phyloP scores from a whole-genome alignment of 1,140 invertebrate species.

The Drosophila sulfurigaster region DNA sequence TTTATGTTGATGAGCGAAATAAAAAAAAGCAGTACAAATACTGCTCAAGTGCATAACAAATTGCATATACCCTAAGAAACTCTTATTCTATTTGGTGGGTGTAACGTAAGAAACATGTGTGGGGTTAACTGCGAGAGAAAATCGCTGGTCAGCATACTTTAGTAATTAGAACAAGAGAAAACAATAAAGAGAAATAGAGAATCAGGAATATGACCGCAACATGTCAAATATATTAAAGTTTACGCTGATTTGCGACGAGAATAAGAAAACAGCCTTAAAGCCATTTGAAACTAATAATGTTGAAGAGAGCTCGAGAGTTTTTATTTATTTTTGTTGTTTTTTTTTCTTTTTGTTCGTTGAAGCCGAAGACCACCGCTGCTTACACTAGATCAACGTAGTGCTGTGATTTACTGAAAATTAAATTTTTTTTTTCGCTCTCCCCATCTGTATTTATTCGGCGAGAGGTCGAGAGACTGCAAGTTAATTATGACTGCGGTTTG shows the following conservation, averaged over 20 bases:
- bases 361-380: slow-evolving; percentile 53
- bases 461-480: slow-evolving; percentile 52
- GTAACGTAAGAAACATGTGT: slow-evolving; percentile 56
- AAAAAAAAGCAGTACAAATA: neutral
- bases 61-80: slow-evolving; percentile 14
- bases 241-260: slow-evolving; percentile 46
- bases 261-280: slow-evolving; percentile 14
- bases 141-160: slow-evolving; percentile 29
- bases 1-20: neutral
- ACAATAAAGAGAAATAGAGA: slow-evolving; percentile 12
- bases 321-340: neutral
- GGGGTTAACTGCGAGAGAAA: slow-evolving; percentile 42
- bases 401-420: slow-evolving; percentile 80
- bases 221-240: slow-evolving; percentile 57
- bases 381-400: slow-evolving; percentile 60
- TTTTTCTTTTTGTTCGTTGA: neutral
- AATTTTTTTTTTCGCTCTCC: slow-evolving; percentile 51
- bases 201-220: slow-evolving; percentile 12
- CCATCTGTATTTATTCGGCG: slow-evolving; percentile 10
- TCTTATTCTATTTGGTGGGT: slow-evolving; percentile 36
- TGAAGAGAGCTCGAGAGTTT: slow-evolving; percentile 15
- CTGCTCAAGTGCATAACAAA: slow-evolving; percentile 2
- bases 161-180: slow-evolving; percentile 60
- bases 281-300: slow-evolving; percentile 34
- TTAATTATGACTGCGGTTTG: slow-evolving; percentile 77